Evolutionary conservation across 2,888 invertebrate species (phyloP), one percentile per base, ranked within the genome.

Genomic region (Folsomia candida): DNA sequence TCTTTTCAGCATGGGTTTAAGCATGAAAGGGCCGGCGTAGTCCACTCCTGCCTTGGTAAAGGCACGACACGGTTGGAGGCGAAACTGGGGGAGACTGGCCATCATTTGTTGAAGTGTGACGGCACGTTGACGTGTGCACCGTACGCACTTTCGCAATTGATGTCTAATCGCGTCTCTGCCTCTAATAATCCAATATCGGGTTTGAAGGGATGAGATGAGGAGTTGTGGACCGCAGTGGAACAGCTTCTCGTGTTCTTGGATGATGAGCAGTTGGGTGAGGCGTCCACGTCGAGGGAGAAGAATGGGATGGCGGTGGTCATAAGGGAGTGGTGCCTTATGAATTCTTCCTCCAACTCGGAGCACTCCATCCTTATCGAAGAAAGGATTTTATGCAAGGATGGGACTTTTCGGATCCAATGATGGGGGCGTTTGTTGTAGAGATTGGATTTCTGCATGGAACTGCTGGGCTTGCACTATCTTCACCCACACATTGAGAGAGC

Each of bases 21-120:
- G 47, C 11, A 11, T 11, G 26, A 61, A 61, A 11, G 61, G 61
- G 9, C 61, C 61, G n/a, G 61, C 61, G 25, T 25, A 24, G n/a
- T 61, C 61, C 61, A 61, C 27, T 11, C 61, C 61, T 11, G 61
- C 27, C 18, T 61, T 61, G 61, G 61, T 25, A 27, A 24, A 25
- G 27, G 47, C 11, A 47, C 47, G 47, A 47, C 11, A 47, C 11
- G 18, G 18, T 18, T 47, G 11, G 11, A 47, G n/a, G n/a, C n/a
- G n/a, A n/a, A n/a, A n/a, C n/a, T n/a, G n/a, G n/a, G n/a, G n/a
- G n/a, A n/a, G n/a, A 47, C 18, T 18, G 11, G 11, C 47, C 47
- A 47, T 47, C 11, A 47, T 18, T 47, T 47, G 47, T 11, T 11
- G 18, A 11, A 47, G 18, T 11, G 47, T 11, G 11, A 11, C 11